Conservation (phyloP, 2,797 vertebrate species). For the Anas acuta region DNA sequence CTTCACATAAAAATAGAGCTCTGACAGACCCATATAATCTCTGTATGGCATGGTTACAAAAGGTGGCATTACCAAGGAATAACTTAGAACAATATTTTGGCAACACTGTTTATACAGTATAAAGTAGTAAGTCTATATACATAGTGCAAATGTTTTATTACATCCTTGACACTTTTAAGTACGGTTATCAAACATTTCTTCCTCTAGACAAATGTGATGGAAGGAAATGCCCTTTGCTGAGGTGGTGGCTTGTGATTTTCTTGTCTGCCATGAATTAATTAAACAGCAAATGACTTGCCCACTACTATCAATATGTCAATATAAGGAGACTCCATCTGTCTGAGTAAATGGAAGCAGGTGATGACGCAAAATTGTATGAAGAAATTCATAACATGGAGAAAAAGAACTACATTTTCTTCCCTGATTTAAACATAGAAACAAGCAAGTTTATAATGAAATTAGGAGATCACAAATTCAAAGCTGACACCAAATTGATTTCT, state of each 20-base stretch:
- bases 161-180: not conserved
- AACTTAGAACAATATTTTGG: not conserved
- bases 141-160: accelerated
- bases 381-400: not conserved
- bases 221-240: not conserved
- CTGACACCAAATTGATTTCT: not conserved
- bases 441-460: not conserved
- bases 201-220: not conserved
- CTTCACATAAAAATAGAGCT: not conserved
- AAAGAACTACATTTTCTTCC: not conserved
- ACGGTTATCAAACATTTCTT: not conserved
- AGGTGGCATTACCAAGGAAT: not conserved
- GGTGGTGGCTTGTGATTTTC: not conserved
- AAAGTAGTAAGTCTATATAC: not conserved
- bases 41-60: not conserved
- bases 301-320: not conserved
- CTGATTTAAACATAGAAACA: not conserved
- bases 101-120: not conserved
- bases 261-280: not conserved
- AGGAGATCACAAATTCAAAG: conserved; percentile 1
- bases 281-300: not conserved
- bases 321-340: not conserved
- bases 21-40: not conserved
- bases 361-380: not conserved
- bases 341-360: not conserved